Evolutionary conservation across 2,113 vertebrate genomes (phyloP).

Genomic region (Lonchura striata): DNA sequence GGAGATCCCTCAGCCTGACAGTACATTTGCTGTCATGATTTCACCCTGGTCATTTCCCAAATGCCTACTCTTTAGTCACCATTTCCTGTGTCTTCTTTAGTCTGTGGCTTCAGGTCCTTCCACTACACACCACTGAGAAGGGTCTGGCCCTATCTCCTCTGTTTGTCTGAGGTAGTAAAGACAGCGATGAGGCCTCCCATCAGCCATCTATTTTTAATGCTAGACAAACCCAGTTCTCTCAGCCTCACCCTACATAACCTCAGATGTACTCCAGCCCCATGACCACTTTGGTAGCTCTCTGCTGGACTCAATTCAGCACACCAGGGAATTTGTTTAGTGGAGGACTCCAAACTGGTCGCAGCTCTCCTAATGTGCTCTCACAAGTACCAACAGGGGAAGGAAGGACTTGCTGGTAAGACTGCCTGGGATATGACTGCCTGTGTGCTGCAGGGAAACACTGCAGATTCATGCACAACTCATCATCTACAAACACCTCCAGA

Average conservation of each 20-base stretch:
- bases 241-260: neutral
- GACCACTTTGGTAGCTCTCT: neutral
- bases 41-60: neutral
- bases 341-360: neutral
- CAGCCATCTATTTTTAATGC: neutral
- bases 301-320: rapidly evolving
- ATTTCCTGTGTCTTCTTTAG: neutral
- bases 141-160: neutral
- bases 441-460: neutral
- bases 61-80: neutral
- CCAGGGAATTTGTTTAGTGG: neutral
- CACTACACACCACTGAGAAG: neutral
- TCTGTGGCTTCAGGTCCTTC: neutral
- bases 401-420: neutral
- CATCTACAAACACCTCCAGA: neutral
- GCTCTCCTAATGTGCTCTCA: neutral
- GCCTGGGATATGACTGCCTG: neutral
- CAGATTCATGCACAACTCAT: neutral
- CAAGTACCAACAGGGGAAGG: neutral
- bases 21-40: neutral
- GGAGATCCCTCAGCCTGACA: neutral
- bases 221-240: neutral
- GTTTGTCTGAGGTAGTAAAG: neutral
- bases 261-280: neutral
- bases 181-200: neutral